Conservation (phyloP, 2,113 vertebrate genomes). For the Fulmarus glacialis region DNA sequence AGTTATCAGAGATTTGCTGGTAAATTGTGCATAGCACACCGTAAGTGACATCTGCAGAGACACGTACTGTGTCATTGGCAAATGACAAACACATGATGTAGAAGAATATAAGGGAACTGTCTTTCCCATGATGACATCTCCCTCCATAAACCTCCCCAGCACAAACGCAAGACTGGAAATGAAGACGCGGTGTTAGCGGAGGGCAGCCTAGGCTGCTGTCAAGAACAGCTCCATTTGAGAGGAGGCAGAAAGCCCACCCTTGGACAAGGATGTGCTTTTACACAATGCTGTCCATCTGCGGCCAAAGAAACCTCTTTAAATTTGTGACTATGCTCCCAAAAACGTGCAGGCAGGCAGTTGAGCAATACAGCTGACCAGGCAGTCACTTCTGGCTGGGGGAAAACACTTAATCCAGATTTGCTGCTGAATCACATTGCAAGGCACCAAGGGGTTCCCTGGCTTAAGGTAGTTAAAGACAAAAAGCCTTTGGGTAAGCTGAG, state of each 20-base stretch:
- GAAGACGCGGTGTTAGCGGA: neutral
- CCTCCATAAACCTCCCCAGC: neutral
- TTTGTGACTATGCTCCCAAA: neutral
- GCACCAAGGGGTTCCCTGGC: neutral
- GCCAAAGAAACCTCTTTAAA: neutral
- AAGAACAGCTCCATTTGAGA: neutral
- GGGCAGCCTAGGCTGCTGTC: neutral
- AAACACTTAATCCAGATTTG: neutral
- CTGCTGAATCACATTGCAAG: rapidly evolving
- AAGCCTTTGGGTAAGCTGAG: neutral
- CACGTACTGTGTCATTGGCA: too few species aligned
- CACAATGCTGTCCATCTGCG: rapidly evolving
- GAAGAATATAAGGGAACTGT: neutral
- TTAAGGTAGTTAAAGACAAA: neutral
- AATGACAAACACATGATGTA: neutral
- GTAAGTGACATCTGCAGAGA: neutral
- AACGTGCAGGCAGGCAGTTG: rapidly evolving
- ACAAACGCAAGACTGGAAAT: neutral
- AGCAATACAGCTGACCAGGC: neutral
- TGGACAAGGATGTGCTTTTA: neutral
- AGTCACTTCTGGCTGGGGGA: neutral
- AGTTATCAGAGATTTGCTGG: neutral
- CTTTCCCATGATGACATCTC: neutral
- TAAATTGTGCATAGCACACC: neutral
- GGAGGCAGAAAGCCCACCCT: neutral